Conservation (phyloP, 1,140 invertebrate genomes). For the Diprion similis region DNA sequence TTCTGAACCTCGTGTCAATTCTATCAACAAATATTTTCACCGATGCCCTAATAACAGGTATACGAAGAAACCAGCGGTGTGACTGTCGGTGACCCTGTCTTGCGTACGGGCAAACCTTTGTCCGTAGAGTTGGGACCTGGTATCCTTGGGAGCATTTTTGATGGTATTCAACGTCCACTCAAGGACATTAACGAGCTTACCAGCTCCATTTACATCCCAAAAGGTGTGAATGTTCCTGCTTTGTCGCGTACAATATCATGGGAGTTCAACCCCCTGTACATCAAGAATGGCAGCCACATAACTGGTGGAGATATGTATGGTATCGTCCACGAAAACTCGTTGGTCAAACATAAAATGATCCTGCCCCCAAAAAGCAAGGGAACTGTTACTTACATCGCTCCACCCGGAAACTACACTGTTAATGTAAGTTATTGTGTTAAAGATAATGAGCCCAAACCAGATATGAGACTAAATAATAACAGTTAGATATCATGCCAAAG, state of each 20-base stretch:
- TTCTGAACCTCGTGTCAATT: neutral
- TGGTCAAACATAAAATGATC: slow-evolving; percentile 97
- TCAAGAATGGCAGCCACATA: slow-evolving; percentile 90
- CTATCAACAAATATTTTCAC: neutral
- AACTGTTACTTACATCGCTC: slow-evolving; percentile 95
- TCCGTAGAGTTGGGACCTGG: slow-evolving; percentile 99
- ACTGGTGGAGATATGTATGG: slow-evolving; percentile 98
- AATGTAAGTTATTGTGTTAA: slow-evolving; percentile 70
- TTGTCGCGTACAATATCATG: slow-evolving; percentile 84
- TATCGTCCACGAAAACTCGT: slow-evolving; percentile 94
- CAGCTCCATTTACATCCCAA: slow-evolving; percentile 98
- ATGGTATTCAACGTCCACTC: slow-evolving; percentile 98
- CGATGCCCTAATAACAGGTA: slow-evolving; percentile 67
- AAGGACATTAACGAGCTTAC: slow-evolving; percentile 96
- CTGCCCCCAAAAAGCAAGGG: slow-evolving; percentile 94
- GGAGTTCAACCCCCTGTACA: slow-evolving; percentile 92
- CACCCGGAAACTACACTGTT: slow-evolving; percentile 92
- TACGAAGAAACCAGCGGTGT: slow-evolving; percentile 99
- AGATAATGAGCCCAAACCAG: neutral
- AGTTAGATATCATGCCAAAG: neutral
- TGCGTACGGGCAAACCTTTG: slow-evolving; percentile 96
- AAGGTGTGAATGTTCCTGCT: slow-evolving; percentile 94
- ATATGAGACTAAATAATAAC: neutral
- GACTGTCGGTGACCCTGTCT: slow-evolving; percentile 98
- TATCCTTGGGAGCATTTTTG: slow-evolving; percentile 99